These are phyloP conservation scores for Radopholus similis DNA, from an alignment of 1,140 invertebrate species.

Conservation along the genomic window DNA sequence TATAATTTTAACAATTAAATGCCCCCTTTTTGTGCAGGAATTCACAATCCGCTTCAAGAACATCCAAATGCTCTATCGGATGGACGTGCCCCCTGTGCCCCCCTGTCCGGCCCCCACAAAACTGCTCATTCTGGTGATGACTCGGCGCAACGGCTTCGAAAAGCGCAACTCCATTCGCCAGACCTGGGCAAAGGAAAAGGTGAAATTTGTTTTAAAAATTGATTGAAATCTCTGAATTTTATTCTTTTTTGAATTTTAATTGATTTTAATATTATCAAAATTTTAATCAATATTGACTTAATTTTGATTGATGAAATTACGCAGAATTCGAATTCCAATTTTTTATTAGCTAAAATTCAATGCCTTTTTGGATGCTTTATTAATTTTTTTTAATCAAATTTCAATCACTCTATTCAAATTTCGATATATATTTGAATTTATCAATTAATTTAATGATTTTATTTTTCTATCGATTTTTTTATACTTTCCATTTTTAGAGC, in stretches of 20 bases:
- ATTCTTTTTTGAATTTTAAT: not conserved
- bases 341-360: too few relatives aligned
- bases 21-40: too few relatives aligned
- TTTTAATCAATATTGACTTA: not conserved
- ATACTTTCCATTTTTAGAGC: too few relatives aligned
- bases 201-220: not conserved
- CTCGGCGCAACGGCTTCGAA: not conserved
- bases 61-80: not conserved
- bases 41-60: slow-evolving; percentile 12
- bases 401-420: too few relatives aligned
- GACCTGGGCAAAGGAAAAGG: slow-evolving; percentile 7
- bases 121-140: slow-evolving; percentile 17
- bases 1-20: not conserved
- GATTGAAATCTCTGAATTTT: not conserved
- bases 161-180: slow-evolving; percentile 7
- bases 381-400: too few relatives aligned
- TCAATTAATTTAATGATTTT: too few relatives aligned
- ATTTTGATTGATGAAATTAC: too few relatives aligned
- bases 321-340: too few relatives aligned
- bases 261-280: not conserved
- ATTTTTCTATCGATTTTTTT: too few relatives aligned
- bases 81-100: not conserved
- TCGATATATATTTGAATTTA: too few relatives aligned
- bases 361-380: too few relatives aligned
- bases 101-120: slow-evolving; percentile 1